Percentiles rank a stretch among this genome's conserved stretches.
phyloP scores from a whole-genome alignment of 2,797 vertebrate species.

The Anabacerthia variegaticeps region DNA sequence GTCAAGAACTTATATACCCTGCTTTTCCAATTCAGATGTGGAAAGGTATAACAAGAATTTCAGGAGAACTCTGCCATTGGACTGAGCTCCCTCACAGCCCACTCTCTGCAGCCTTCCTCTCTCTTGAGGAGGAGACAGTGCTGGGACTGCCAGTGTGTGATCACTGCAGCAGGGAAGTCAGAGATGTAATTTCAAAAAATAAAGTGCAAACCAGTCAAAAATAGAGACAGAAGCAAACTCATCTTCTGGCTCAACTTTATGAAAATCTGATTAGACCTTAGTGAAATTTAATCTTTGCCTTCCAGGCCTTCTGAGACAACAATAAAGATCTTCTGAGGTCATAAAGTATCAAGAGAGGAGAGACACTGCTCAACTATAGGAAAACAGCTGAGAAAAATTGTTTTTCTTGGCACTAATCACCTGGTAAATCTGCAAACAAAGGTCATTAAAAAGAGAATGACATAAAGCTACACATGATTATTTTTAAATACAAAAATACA shows the following conservation, averaged over 20 bases:
- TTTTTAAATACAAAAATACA: neutral
- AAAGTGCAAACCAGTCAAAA: neutral
- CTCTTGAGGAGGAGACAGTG: neutral
- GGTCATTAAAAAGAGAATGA: neutral
- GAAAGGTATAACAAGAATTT: neutral
- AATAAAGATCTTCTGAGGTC: neutral
- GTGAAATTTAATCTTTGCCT: constrained; percentile 18
- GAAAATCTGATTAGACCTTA: neutral
- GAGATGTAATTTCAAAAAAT: neutral
- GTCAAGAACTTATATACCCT: fast-evolving
- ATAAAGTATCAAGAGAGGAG: neutral
- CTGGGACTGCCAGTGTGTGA: neutral
- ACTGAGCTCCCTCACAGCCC: neutral
- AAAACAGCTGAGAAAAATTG: neutral
- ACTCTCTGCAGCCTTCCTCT: neutral
- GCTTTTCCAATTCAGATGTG: fast-evolving
- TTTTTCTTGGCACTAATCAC: neutral
- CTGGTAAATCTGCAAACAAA: neutral
- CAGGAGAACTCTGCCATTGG: neutral
- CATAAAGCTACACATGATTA: neutral
- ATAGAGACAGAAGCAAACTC: neutral
- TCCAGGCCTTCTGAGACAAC: neutral
- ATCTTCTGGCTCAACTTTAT: neutral
- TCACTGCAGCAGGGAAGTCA: neutral
- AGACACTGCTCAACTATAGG: neutral